Percentiles rank a stretch among this genome's conserved stretches.
phyloP scores from a whole-genome alignment of 2,113 vertebrate genomes.

The Zapornia atra region DNA sequence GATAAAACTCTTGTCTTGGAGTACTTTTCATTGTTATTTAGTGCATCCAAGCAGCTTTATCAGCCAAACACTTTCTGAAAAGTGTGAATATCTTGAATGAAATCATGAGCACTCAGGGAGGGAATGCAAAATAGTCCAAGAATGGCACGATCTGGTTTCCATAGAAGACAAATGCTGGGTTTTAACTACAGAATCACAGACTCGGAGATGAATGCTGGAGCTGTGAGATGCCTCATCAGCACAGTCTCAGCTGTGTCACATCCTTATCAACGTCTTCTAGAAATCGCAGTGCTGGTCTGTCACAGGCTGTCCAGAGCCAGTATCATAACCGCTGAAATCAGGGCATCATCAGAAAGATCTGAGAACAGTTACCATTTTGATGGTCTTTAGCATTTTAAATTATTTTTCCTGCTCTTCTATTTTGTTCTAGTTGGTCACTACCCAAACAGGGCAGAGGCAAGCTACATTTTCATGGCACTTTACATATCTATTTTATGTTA shows the following conservation, averaged over 20 bases:
- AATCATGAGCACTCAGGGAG: neutral
- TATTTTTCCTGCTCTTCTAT: neutral
- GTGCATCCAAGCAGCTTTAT: neutral
- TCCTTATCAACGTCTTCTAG: neutral
- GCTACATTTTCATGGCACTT: neutral
- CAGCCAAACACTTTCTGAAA: neutral
- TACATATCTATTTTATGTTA: neutral
- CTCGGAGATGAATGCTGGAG: neutral
- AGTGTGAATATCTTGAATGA: neutral
- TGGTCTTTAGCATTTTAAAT: neutral
- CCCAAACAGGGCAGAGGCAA: neutral
- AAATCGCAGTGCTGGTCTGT: neutral
- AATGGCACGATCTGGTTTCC: neutral
- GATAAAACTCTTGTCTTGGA: neutral
- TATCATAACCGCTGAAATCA: neutral
- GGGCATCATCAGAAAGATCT: rapidly evolving
- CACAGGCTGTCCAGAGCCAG: neutral
- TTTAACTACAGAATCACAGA: neutral
- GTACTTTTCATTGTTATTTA: neutral
- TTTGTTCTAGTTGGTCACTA: neutral
- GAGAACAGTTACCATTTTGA: neutral
- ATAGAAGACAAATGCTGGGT: neutral
- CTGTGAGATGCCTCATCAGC: neutral
- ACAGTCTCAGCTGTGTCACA: neutral
- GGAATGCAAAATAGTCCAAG: neutral